phyloP scores from a whole-genome alignment of 2,113 vertebrate species.

The Muntiacus muntjak region DNA sequence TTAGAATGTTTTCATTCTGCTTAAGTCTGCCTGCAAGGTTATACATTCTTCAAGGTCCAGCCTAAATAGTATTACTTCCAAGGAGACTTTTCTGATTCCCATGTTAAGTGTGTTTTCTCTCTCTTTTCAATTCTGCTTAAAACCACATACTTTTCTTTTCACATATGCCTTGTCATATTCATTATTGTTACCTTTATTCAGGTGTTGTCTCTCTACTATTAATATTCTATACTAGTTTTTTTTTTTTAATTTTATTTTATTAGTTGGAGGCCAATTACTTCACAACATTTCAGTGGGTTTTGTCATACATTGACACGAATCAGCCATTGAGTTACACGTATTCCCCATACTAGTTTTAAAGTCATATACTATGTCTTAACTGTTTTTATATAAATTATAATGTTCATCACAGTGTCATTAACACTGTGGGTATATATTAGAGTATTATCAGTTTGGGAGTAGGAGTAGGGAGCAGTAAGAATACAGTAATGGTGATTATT shows the following conservation, averaged over 20 bases:
- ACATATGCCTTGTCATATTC: not conserved
- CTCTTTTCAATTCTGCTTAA: not conserved
- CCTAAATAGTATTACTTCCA: not conserved
- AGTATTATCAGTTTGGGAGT: not conserved
- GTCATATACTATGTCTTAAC: not conserved
- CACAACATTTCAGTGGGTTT: too few species aligned
- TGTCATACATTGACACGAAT: too few species aligned
- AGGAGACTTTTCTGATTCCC: not conserved
- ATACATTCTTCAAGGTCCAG: not conserved
- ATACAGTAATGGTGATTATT: not conserved
- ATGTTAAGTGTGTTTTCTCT: not conserved
- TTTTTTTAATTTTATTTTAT: too few species aligned
- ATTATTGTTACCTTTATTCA: not conserved
- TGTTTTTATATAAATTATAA: not conserved
- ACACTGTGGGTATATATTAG: not conserved
- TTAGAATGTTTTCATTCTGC: not conserved
- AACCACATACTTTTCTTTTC: not conserved
- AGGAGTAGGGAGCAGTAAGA: not conserved
- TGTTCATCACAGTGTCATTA: not conserved
- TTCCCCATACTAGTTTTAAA: not conserved
- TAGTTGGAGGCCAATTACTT: too few species aligned
- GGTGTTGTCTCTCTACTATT: not conserved
- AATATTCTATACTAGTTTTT: not conserved
- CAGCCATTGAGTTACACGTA: too few species aligned
- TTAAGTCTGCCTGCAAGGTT: not conserved